Evolutionary conservation across 2,888 invertebrate genomes (phyloP).

Genomic region (Gari tellinella): DNA sequence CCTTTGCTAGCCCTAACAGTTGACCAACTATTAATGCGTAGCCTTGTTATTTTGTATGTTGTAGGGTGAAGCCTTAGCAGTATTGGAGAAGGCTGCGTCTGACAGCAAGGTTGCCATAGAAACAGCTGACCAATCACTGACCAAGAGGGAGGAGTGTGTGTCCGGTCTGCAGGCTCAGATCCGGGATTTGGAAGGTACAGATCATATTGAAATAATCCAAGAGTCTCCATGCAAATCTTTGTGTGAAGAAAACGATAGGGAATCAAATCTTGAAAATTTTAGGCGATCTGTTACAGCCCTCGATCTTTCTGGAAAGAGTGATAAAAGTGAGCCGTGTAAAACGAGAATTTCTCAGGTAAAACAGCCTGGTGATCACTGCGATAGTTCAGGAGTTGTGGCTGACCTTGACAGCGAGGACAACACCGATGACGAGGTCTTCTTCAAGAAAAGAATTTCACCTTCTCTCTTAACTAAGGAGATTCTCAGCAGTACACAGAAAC

Average conservation of each 20-base stretch:
- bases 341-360: slow-evolving; percentile 4
- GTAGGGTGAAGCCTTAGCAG: slow-evolving; percentile 61
- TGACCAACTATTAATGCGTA: too few species aligned
- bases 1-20: too few species aligned
- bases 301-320: slow-evolving; percentile 35
- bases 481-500: too few species aligned
- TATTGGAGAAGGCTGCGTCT: slow-evolving; percentile 85
- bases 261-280: slow-evolving; percentile 33
- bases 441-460: slow-evolving; percentile 1
- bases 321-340: slow-evolving; percentile 1
- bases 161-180: slow-evolving; percentile 57
- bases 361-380: slow-evolving; percentile 14
- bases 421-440: slow-evolving; percentile 37
- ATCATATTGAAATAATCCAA: slow-evolving; percentile 30
- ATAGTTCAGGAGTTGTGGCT: slow-evolving; percentile 55
- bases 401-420: slow-evolving; percentile 52
- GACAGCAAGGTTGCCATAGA: slow-evolving; percentile 75
- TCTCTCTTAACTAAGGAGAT: background rate
- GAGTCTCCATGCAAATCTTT: slow-evolving; percentile 37
- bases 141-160: slow-evolving; percentile 64
- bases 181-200: slow-evolving; percentile 70
- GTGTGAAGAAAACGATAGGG: too few species aligned
- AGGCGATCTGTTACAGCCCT: slow-evolving; percentile 39
- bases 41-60: too few species aligned
- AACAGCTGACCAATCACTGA: slow-evolving; percentile 70